Conservation (phyloP, 2,113 vertebrate genomes). For the Paratilapia polleni region DNA sequence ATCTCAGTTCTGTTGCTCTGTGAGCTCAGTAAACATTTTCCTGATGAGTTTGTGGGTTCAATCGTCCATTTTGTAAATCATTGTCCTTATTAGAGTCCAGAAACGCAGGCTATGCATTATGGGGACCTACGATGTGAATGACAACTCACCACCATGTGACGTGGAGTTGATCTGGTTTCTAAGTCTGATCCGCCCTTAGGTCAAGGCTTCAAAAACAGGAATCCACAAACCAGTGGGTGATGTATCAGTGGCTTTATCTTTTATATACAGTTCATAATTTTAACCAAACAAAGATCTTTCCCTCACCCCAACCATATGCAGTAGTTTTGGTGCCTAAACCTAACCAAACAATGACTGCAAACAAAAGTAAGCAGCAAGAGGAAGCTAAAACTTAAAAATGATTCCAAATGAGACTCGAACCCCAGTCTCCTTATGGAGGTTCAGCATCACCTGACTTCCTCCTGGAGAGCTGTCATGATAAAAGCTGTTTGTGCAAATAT, state of each 20-base stretch:
- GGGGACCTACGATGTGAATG: neutral
- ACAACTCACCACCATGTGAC: neutral
- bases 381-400: too few relatives aligned
- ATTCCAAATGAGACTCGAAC: neutral
- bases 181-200: neutral
- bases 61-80: neutral
- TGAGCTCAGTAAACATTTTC: neutral
- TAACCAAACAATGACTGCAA: neutral
- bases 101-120: neutral
- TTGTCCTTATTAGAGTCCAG: neutral
- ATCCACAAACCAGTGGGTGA: neutral
- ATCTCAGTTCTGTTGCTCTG: too few relatives aligned
- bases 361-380: neutral
- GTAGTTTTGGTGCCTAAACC: neutral
- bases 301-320: neutral
- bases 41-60: neutral
- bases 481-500: too few relatives aligned
- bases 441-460: neutral
- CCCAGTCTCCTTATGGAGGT: neutral
- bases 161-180: neutral
- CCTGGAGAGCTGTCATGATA: too few relatives aligned
- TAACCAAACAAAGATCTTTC: neutral
- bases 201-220: neutral
- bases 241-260: neutral
- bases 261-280: neutral